A percentile compares a stretch with the other conserved stretches of the same genome.
These are phyloP conservation scores for Eleginops maclovinus DNA, from an alignment of 2,113 vertebrate genomes.

Conservation along the genomic window DNA sequence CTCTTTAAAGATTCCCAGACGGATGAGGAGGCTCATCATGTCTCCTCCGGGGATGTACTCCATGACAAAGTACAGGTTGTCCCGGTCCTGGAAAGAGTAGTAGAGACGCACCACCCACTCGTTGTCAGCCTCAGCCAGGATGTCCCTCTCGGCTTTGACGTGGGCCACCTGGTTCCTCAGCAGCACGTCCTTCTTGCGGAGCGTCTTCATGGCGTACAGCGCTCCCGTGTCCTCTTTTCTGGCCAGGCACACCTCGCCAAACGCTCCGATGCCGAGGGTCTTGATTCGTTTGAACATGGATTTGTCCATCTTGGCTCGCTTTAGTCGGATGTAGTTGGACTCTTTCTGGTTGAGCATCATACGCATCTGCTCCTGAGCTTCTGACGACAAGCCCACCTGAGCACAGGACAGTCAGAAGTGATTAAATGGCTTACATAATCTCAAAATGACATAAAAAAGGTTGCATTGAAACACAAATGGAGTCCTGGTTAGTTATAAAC, in stretches of 20 bases:
- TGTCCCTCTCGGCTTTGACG: conserved; percentile 98
- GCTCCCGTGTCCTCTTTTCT: conserved; percentile 96
- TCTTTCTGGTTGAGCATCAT: conserved; percentile 99
- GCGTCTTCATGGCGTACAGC: conserved; percentile 98
- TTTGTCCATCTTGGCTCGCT: conserved; percentile 99
- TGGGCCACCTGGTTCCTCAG: conserved; percentile 98
- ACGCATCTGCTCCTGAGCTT: conserved; percentile 99
- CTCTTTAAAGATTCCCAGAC: conserved; percentile 96
- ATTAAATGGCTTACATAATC: not conserved
- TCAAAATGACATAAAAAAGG: not conserved
- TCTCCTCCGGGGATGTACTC: conserved; percentile 99
- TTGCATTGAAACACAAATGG: not conserved
- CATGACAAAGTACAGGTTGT: conserved; percentile 99
- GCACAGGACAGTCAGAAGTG: not conserved
- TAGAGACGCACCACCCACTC: conserved; percentile 99
- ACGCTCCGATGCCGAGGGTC: conserved; percentile 96
- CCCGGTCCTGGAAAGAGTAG: conserved; percentile 99
- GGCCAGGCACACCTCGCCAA: conserved; percentile 97
- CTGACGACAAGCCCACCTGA: conserved; percentile 95
- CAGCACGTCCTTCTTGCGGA: conserved; percentile 98
- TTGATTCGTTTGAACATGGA: conserved; percentile 99
- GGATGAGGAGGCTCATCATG: conserved; percentile 99
- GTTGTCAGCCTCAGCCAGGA: conserved; percentile 98
- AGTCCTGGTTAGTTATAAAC: conserved; percentile 17
- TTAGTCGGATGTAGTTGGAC: conserved; percentile 98